These are phyloP conservation scores for Augochlora pura DNA, from an alignment of 1,140 invertebrate genomes.

Conservation along the genomic window DNA sequence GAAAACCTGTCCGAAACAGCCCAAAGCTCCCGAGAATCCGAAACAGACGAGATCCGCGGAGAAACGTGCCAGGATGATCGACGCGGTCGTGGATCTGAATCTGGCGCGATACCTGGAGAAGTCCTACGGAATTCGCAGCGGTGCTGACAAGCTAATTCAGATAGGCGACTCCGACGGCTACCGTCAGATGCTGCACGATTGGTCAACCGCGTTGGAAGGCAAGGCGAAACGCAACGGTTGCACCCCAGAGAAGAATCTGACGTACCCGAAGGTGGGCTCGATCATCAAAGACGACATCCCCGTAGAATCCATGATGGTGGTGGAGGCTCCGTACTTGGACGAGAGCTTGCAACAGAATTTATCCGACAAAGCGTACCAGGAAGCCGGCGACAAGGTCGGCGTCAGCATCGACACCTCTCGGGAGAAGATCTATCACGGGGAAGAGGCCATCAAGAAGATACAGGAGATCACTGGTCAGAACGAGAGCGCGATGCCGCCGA, in stretches of 20 bases:
- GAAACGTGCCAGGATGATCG: conserved; percentile 46
- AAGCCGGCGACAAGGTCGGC: conserved; percentile 72
- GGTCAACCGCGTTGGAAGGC: conserved; percentile 39
- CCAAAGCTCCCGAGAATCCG: not conserved
- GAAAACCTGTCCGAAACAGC: conserved; percentile 68
- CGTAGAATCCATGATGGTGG: conserved; percentile 67
- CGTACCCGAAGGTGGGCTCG: conserved; percentile 69
- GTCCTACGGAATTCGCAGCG: conserved; percentile 1
- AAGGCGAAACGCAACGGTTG: conserved; percentile 48
- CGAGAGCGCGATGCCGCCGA: not conserved
- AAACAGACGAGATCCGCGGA: not conserved
- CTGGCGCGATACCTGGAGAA: conserved; percentile 59
- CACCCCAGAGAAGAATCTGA: conserved; percentile 29
- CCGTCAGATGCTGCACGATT: conserved; percentile 57
- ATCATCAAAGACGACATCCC: conserved; percentile 73
- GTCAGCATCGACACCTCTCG: conserved; percentile 71
- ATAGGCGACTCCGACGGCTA: conserved; percentile 41
- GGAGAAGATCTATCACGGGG: conserved; percentile 69
- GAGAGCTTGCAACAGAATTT: conserved; percentile 70
- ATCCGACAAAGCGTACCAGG: conserved; percentile 76
- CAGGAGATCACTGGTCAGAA: conserved; percentile 48
- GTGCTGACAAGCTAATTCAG: not conserved
- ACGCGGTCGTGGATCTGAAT: conserved; percentile 56
- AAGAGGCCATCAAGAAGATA: conserved; percentile 65
- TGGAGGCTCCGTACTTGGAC: conserved; percentile 72